Conservation (phyloP, 2,888 invertebrate species). For the Perithous albicinctus region DNA sequence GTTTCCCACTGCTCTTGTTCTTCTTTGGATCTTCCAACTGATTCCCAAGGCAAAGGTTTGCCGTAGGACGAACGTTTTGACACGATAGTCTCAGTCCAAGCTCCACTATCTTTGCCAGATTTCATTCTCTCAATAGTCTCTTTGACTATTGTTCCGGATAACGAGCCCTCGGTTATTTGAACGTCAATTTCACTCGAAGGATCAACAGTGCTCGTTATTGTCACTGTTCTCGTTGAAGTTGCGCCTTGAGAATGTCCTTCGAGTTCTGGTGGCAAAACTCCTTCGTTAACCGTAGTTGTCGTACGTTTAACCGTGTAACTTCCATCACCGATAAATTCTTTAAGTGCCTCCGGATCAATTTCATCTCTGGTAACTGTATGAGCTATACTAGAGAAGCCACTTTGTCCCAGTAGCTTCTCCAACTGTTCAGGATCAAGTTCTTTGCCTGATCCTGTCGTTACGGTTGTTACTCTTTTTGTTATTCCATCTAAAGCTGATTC, state of each 20-base stretch:
- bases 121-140: conserved; percentile 65
- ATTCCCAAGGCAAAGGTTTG: conserved; percentile 76
- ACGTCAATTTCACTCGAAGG: conserved; percentile 63
- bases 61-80: conserved; percentile 70
- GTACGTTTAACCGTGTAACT: conserved; percentile 56
- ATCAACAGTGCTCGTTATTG: conserved; percentile 51
- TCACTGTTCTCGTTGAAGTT: conserved; percentile 57
- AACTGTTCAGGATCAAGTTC: conserved; percentile 59
- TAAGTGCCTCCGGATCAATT: conserved; percentile 66
- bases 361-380: conserved; percentile 45
- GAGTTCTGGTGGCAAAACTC: conserved; percentile 55
- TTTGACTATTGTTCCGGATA: conserved; percentile 62
- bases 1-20: conserved; percentile 80
- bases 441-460: conserved; percentile 68
- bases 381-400: conserved; percentile 46
- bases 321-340: conserved; percentile 66
- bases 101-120: conserved; percentile 52
- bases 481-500: conserved; percentile 52
- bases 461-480: conserved; percentile 70
- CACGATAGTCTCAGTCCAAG: conserved; percentile 66
- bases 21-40: conserved; percentile 68
- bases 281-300: conserved; percentile 61
- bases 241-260: conserved; percentile 41
- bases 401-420: conserved; percentile 63
- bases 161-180: conserved; percentile 52